Conservation (phyloP, 2,113 vertebrate species). For the Castor canadensis region DNA sequence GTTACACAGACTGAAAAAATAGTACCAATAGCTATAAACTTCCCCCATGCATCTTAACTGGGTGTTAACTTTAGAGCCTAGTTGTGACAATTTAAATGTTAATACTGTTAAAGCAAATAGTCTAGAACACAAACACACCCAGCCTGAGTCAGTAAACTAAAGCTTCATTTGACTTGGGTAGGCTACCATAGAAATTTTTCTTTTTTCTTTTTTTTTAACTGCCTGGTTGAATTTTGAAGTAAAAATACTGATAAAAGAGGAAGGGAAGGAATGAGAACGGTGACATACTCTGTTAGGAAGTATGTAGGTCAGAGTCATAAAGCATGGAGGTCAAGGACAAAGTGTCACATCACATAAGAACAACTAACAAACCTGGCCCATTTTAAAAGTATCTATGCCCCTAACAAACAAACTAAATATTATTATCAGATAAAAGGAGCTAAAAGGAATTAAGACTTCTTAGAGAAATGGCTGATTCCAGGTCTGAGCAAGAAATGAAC, state of each 20-base stretch:
- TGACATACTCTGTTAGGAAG: not conserved
- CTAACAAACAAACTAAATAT: constrained; percentile 11
- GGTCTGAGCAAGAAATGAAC: not conserved
- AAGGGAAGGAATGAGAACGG: not conserved
- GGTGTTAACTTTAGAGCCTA: not conserved
- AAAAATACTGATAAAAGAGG: constrained; percentile 42
- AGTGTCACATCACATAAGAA: not conserved
- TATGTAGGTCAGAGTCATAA: not conserved
- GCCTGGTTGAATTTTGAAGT: constrained; percentile 50
- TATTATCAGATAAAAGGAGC: not conserved
- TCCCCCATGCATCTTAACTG: not conserved
- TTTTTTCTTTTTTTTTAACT: not conserved
- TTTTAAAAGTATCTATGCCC: not conserved
- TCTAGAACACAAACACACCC: constrained; percentile 64
- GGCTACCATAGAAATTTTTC: constrained; percentile 27
- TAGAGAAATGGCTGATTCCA: constrained; percentile 34
- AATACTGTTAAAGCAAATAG: constrained; percentile 62
- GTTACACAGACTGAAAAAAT: not conserved
- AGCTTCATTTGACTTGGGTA: constrained; percentile 44
- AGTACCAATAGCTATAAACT: constrained; percentile 50
- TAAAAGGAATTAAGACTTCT: not conserved
- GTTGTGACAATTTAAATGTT: not conserved
- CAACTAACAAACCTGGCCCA: not conserved
- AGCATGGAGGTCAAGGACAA: not conserved
- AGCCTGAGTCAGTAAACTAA: constrained; percentile 63